Evolutionary conservation across 2,113 vertebrate species (phyloP).

Genomic region (Nothobranchius furzeri): DNA sequence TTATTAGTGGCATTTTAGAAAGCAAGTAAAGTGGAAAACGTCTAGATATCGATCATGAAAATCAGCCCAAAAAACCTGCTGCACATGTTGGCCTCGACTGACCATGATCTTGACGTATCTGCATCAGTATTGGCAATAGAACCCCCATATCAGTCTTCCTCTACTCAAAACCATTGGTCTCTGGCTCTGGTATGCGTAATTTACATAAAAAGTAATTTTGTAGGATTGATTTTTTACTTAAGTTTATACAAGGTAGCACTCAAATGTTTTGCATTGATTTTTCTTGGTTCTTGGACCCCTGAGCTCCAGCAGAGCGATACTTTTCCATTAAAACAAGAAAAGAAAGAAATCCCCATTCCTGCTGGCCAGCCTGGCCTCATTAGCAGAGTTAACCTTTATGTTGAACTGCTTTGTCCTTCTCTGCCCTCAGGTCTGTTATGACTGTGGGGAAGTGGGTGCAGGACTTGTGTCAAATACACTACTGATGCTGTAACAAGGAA

Average conservation of each 20-base stretch:
- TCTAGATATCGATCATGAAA: no score
- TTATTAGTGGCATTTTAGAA: no score
- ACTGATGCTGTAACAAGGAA: constrained; percentile 61
- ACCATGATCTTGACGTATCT: no score
- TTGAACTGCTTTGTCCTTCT: constrained; percentile 38
- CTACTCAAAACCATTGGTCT: no score
- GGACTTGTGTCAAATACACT: constrained; percentile 66
- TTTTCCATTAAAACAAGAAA: constrained; percentile 42
- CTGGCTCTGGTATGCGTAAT: no score
- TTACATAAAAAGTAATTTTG: no score
- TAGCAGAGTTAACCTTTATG: constrained; percentile 68
- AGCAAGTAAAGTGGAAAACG: no score
- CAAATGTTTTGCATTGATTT: constrained; percentile 31
- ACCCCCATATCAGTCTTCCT: no score
- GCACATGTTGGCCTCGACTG: no score
- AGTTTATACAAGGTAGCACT: no score
- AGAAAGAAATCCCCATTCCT: constrained; percentile 22
- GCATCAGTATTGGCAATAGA: no score
- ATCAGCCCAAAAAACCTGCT: no score
- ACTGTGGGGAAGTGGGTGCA: constrained; percentile 65
- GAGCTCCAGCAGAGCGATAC: constrained; percentile 59
- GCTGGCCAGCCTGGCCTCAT: constrained; percentile 64
- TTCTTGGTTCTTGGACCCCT: constrained; percentile 35
- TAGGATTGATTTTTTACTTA: not conserved
- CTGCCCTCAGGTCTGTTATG: constrained; percentile 72